phyloP scores from a whole-genome alignment of 2,113 vertebrate species.

The Pseudorasbora parva region DNA sequence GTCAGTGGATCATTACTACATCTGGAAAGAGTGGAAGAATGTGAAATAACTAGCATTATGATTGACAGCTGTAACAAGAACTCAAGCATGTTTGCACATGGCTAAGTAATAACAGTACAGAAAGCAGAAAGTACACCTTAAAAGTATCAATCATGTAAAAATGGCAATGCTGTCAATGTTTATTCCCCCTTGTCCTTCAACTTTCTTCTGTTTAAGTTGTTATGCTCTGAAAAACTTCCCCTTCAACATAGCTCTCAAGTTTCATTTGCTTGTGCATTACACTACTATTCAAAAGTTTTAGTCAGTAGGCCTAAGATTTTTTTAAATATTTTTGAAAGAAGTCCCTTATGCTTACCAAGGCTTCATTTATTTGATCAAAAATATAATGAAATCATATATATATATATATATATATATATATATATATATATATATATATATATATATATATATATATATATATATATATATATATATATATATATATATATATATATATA shows the following conservation, averaged over 20 bases:
- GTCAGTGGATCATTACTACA: constrained; percentile 5
- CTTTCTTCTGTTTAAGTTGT: background rate
- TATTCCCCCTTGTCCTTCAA: background rate
- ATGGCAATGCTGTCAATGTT: background rate
- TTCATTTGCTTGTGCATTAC: background rate
- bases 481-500: too few species aligned
- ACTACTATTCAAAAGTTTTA: too few species aligned
- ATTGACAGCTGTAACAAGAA: background rate
- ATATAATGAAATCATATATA: too few species aligned
- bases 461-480: too few species aligned
- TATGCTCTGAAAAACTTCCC: background rate
- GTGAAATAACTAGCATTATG: background rate
- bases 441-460: too few species aligned
- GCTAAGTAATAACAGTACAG: background rate
- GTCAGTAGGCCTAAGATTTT: too few species aligned
- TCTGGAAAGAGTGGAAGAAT: background rate
- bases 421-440: too few species aligned
- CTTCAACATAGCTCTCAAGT: background rate
- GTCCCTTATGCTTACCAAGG: too few species aligned
- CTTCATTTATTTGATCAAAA: too few species aligned
- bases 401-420: too few species aligned
- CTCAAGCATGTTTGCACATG: background rate
- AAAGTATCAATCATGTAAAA: background rate
- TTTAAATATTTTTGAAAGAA: too few species aligned
- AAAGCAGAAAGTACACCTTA: background rate